phyloP scores from a whole-genome alignment of 1,140 invertebrate species.

The Ectropis grisescens region DNA sequence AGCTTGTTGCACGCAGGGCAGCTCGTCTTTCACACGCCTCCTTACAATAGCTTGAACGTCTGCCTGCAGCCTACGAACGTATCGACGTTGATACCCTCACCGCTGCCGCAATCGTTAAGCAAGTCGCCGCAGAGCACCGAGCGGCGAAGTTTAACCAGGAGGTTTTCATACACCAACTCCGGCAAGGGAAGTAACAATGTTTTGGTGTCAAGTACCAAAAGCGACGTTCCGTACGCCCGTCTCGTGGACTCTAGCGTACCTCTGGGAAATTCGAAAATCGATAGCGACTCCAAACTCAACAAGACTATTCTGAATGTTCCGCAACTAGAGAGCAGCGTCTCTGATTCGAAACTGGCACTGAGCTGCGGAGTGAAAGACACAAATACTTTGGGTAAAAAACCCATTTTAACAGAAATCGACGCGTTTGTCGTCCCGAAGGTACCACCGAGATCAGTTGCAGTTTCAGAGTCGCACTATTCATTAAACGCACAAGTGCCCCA shows the following conservation, averaged over 20 bases:
- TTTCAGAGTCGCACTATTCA: conserved; percentile 75
- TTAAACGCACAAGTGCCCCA: conserved; percentile 70
- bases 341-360: conserved; percentile 83
- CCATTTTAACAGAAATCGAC: conserved; percentile 36
- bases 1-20: conserved; percentile 91
- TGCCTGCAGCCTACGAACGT: conserved; percentile 77
- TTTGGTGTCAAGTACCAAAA: conserved; percentile 55
- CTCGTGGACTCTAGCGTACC: conserved; percentile 74
- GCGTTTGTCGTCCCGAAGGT: conserved; percentile 41
- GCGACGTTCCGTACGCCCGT: conserved; percentile 84
- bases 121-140: conserved; percentile 59
- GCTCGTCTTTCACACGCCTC: conserved; percentile 91
- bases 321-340: conserved; percentile 80
- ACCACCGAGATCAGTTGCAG: conserved; percentile 58
- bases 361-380: conserved; percentile 49
- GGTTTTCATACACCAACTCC: conserved; percentile 76
- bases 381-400: conserved; percentile 27
- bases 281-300: conserved; percentile 84
- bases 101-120: conserved; percentile 45
- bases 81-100: conserved; percentile 52
- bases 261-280: conserved; percentile 74
- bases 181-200: conserved; percentile 58
- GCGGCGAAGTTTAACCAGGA: conserved; percentile 67
- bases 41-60: conserved; percentile 85
- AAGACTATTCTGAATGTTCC: conserved; percentile 68